Percentiles rank a stretch among this genome's conserved stretches.
phyloP scores from a whole-genome alignment of 2,888 invertebrate species.

The Drosophila ustulata region DNA sequence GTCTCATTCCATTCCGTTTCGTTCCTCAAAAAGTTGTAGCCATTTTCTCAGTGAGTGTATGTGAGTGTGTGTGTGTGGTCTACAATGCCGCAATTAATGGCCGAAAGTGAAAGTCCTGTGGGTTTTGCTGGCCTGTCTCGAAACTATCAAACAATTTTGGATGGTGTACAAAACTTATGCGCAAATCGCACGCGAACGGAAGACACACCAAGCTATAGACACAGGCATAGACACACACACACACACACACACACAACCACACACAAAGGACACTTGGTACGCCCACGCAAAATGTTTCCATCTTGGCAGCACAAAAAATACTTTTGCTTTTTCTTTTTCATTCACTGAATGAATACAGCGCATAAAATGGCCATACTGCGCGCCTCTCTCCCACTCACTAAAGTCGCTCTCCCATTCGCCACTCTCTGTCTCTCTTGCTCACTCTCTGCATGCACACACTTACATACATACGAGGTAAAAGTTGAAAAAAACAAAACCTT shows the following conservation, averaged over 20 bases:
- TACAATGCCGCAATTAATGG: slow-evolving; percentile 56
- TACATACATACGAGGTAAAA: slow-evolving; percentile 24
- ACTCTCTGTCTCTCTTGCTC: slow-evolving; percentile 19
- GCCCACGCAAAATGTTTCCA: slow-evolving; percentile 61
- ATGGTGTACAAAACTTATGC: slow-evolving; percentile 54
- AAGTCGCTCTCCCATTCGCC: slow-evolving; percentile 17
- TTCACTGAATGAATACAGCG: slow-evolving; percentile 68
- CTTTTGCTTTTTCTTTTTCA: slow-evolving; percentile 47
- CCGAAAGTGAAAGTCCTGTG: slow-evolving; percentile 60
- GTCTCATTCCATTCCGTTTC: neutral
- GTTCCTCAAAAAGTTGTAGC: neutral
- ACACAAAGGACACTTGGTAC: slow-evolving; percentile 10
- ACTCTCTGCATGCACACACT: slow-evolving; percentile 23
- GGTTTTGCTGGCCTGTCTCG: slow-evolving; percentile 30
- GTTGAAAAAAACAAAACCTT: slow-evolving; percentile 76
- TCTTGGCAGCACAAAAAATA: slow-evolving; percentile 55
- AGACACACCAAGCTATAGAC: slow-evolving; percentile 25
- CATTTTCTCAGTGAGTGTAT: too few relatives aligned
- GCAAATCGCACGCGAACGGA: slow-evolving; percentile 67
- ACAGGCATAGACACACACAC: slow-evolving; percentile 21
- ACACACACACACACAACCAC: slow-evolving; percentile 7
- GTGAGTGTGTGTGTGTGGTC: slow-evolving; percentile 8
- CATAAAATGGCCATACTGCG: slow-evolving; percentile 54
- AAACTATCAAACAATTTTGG: slow-evolving; percentile 53
- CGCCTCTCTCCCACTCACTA: slow-evolving; percentile 30